These are phyloP conservation scores for Electrona antarctica DNA, from an alignment of 2,113 vertebrate genomes.

Conservation along the genomic window DNA sequence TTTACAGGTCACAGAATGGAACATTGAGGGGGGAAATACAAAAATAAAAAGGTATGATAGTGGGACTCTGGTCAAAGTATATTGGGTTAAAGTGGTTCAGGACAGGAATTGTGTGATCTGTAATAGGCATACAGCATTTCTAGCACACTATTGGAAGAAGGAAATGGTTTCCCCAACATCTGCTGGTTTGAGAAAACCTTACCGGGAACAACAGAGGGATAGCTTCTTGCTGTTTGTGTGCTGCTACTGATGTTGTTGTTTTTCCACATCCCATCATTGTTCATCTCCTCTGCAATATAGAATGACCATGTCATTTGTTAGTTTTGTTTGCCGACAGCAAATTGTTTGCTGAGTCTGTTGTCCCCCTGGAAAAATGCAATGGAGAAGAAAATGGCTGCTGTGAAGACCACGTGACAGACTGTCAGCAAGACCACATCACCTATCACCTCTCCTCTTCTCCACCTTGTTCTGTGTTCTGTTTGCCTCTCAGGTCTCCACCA, in stretches of 20 bases:
- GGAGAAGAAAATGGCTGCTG: not conserved
- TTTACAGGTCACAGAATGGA: no score
- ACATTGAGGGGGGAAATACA: no score
- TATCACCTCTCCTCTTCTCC: conserved; percentile 17
- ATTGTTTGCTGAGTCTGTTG: conserved; percentile 61
- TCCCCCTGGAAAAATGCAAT: conserved; percentile 49
- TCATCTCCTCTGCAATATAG: conserved; percentile 61
- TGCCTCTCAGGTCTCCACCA: not conserved
- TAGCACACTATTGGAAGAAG: not conserved
- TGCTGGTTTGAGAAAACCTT: conserved; percentile 40
- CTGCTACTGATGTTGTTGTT: conserved; percentile 20
- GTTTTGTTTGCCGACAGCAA: conserved; percentile 70
- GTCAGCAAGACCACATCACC: conserved; percentile 41
- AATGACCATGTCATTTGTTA: conserved; percentile 68
- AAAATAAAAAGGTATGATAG: no score
- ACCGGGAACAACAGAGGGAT: conserved; percentile 25
- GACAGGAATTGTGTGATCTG: no score
- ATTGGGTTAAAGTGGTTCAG: no score
- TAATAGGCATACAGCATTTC: no score
- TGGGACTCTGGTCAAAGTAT: no score
- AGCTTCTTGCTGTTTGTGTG: no score
- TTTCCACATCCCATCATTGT: conserved; percentile 64
- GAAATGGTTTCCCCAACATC: conserved; percentile 37
- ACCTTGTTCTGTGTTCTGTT: conserved; percentile 22
- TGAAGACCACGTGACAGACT: conserved; percentile 21